phyloP scores from a whole-genome alignment of 2,797 vertebrate genomes.

The Apodemus agrarius region DNA sequence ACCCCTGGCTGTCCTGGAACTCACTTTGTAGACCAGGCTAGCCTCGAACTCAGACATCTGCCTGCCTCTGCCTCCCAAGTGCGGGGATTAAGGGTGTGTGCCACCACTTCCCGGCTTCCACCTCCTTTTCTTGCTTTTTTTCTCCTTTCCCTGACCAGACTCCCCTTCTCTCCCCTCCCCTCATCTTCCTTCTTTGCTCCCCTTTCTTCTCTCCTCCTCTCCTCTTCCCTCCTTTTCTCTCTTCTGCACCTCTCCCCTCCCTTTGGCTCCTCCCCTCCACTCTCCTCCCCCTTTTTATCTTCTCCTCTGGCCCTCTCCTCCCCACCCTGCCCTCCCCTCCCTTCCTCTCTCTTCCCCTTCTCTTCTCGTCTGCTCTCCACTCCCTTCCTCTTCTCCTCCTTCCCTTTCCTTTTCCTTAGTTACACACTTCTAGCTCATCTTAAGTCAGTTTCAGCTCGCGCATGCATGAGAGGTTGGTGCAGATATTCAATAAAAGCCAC shows the following conservation, averaged over 20 bases:
- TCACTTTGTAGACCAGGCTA: no score
- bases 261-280: no score
- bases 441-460: background rate
- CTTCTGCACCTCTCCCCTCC: background rate
- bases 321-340: background rate
- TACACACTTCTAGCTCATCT: background rate
- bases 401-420: background rate
- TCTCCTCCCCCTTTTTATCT: no score
- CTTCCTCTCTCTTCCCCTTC: accelerated
- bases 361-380: no score
- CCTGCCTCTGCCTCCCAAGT: no score
- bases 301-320: background rate
- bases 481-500: background rate
- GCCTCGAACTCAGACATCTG: no score
- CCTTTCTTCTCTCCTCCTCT: no score
- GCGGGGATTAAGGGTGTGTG: no score
- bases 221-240: no score
- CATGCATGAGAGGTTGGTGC: background rate
- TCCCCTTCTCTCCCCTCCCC: background rate
- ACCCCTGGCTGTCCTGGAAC: no score
- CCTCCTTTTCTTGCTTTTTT: background rate
- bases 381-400: no score
- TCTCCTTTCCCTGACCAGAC: background rate
- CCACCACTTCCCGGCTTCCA: background rate
- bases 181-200: background rate